Evolutionary conservation across 2,797 vertebrate species (phyloP).

Genomic region (Brachymystax lenok): DNA sequence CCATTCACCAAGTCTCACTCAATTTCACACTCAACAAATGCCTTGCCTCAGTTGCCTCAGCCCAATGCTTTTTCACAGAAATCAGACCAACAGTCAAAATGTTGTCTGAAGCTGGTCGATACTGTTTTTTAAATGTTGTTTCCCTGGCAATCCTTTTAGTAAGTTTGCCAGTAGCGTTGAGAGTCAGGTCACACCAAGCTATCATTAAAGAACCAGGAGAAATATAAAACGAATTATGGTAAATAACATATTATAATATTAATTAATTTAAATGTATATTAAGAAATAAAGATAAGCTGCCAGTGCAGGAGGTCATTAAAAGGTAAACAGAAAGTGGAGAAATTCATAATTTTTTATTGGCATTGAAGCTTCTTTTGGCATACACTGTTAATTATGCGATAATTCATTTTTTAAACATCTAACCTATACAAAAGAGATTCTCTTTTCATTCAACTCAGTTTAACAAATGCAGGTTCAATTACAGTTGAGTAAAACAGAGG

Average conservation of each 20-base stretch:
- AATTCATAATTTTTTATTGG: background rate
- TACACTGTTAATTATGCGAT: background rate
- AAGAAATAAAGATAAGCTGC: background rate
- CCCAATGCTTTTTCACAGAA: background rate
- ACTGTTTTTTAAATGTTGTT: background rate
- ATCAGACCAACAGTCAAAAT: background rate
- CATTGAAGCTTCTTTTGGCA: background rate
- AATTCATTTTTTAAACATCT: background rate
- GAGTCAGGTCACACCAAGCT: background rate
- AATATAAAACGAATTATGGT: background rate
- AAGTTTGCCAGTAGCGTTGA: background rate
- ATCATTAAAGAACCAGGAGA: background rate
- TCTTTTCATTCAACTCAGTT: background rate
- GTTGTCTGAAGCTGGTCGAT: background rate
- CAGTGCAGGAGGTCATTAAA: background rate
- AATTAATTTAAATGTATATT: background rate
- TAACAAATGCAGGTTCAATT: background rate
- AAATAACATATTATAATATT: background rate
- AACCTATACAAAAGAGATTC: background rate
- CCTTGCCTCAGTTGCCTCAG: background rate
- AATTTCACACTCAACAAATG: background rate
- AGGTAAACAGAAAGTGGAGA: background rate
- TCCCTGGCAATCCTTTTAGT: background rate
- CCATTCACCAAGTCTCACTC: background rate
- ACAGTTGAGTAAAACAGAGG: background rate